A percentile compares a stretch with the other conserved stretches of the same genome.
Evolutionary conservation across 2,888 invertebrate genomes (phyloP).

Genomic region (Ochlodes sylvanus): DNA sequence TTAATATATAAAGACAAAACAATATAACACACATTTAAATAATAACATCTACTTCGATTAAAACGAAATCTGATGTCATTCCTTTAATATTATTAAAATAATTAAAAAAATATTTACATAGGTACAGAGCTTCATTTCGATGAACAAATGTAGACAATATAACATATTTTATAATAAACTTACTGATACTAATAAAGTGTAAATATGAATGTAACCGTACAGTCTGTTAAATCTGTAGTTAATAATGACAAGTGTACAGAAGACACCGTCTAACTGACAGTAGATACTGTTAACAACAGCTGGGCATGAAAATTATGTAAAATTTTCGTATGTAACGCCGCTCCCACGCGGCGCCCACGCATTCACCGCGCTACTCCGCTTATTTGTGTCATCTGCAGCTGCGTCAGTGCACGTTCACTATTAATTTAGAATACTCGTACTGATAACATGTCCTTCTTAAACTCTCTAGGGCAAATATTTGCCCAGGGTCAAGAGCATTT

Average conservation of each 20-base stretch:
- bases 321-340: slow-evolving; percentile 28
- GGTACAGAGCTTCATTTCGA: too few species aligned
- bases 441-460: slow-evolving; percentile 35
- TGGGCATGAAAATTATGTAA: slow-evolving; percentile 34
- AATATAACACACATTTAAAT: too few species aligned
- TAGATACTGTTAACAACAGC: slow-evolving; percentile 14
- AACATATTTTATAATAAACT: too few species aligned
- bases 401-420: slow-evolving; percentile 46
- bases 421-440: slow-evolving; percentile 42
- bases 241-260: background rate
- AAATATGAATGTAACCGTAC: background rate
- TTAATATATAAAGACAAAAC: too few species aligned
- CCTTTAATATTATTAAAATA: too few species aligned
- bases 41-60: too few species aligned
- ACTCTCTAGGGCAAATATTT: slow-evolving; percentile 33
- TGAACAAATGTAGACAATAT: too few species aligned
- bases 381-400: slow-evolving; percentile 48
- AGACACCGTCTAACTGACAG: background rate
- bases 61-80: too few species aligned
- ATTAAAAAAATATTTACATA: too few species aligned
- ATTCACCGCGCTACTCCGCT: slow-evolving; percentile 42
- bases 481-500: slow-evolving; percentile 33
- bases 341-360: slow-evolving; percentile 44
- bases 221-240: background rate
- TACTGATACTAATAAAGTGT: background rate